Evolutionary conservation across 2,888 invertebrate species (phyloP), one percentile per base, ranked within the genome.

Genomic region (Brenthis daphne): DNA sequence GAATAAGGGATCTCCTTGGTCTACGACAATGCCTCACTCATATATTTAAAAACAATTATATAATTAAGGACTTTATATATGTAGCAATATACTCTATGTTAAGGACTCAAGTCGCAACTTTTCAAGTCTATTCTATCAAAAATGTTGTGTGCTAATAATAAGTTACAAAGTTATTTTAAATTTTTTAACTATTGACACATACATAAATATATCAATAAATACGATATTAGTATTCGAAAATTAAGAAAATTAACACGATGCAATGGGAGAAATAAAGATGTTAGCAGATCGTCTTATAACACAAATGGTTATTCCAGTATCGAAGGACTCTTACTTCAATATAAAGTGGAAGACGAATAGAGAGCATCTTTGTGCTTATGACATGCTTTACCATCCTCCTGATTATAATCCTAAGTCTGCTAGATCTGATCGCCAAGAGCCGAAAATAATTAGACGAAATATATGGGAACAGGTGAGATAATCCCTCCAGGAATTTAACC

Each of bases 371-470:
- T 90, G 88, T 61, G 85, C 90, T 0, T 93, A 93, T 68, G 92
- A 92, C 51, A 92, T 90, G 91, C 77, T 92, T 6, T 89, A 87
- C 70, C 92, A 93, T 69, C 90, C 92, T 0, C 92, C 91, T 0
- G 90, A 90, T 68, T 92, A 92, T 74, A 89, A 93, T 61, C 92
- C 89, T 0, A 89, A 89, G 71, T 79, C 91, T 0, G 85, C 87
- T 0, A 82, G 92, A 65, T 89, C 90, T 1, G 92, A 93, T 71
- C 82, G 92, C 0, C 86, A 86, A 70, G 88, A 91, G 70, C 88
- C 88, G 0, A 85, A 89, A 72, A 91, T 89, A 33, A 90, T 89
- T 51, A 79, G 86, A 61, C 80, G 74, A 64, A 91, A 93, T 78
- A 92, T 93, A 73, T 93, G 91, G 92, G 77, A 80, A 13, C 90